Conservation (phyloP, 2,888 invertebrate genomes). For the Odontomyia ornata region DNA sequence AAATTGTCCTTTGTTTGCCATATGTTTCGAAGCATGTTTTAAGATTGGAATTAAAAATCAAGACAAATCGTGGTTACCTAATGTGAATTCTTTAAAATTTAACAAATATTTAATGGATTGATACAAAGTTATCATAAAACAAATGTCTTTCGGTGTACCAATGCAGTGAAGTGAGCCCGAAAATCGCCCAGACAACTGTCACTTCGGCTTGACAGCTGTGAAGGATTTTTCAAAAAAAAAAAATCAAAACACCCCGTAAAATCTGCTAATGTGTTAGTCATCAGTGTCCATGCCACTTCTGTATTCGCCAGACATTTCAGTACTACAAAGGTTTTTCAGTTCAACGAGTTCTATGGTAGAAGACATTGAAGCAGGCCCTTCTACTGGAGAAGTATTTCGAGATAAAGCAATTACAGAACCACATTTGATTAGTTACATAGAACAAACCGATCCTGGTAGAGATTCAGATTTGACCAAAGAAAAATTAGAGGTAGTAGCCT, state of each 20-base stretch:
- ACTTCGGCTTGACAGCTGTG: conserved; percentile 5
- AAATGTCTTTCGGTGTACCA: neutral
- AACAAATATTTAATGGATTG: neutral
- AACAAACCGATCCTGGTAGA: neutral
- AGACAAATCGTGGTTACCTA: neutral
- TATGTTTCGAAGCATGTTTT: neutral
- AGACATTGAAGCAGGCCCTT: neutral
- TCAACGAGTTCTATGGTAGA: neutral
- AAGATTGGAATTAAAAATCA: neutral
- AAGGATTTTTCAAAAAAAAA: neutral
- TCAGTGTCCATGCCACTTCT: neutral
- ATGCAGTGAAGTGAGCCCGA: neutral
- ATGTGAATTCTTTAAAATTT: neutral
- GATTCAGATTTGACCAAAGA: conserved; percentile 6
- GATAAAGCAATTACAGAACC: neutral
- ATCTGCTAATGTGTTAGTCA: neutral
- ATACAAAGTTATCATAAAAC: neutral
- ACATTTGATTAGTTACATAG: neutral
- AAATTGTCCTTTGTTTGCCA: neutral
- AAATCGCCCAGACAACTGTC: neutral
- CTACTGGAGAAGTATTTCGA: neutral
- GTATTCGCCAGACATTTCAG: neutral
- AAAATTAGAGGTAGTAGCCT: neutral
- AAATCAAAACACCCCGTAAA: neutral
- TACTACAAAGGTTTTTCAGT: neutral